Conservation (phyloP, 1,140 invertebrate species). For the Drosophila insularis region DNA sequence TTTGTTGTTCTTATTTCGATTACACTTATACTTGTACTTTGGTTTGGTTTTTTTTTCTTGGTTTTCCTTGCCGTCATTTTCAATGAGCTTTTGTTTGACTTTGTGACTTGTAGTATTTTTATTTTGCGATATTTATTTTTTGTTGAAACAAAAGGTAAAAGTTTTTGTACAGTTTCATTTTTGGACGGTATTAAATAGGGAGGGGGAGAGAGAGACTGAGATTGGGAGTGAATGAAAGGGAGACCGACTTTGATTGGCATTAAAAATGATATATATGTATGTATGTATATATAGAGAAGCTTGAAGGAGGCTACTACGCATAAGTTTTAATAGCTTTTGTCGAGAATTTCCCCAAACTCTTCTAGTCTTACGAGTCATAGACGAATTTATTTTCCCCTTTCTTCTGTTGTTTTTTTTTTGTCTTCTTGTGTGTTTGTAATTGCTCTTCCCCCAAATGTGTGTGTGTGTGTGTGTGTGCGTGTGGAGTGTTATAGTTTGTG, state of each 20-base stretch:
- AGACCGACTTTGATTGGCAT: conserved; percentile 66
- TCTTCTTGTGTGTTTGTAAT: conserved; percentile 51
- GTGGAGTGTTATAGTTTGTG: neutral
- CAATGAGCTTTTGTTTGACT: conserved; percentile 71
- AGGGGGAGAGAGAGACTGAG: neutral
- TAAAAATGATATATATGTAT: conserved; percentile 65
- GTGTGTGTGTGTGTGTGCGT: neutral
- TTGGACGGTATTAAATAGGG: conserved; percentile 19
- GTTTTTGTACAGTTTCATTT: conserved; percentile 38
- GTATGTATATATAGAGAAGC: conserved; percentile 24
- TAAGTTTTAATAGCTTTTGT: conserved; percentile 69
- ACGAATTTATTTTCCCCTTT: conserved; percentile 21
- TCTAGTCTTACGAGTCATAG: conserved; percentile 25
- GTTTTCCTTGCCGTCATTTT: conserved; percentile 38
- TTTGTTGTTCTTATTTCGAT: neutral
- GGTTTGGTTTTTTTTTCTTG: conserved; percentile 26
- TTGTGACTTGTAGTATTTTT: conserved; percentile 47
- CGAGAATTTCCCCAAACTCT: conserved; percentile 21
- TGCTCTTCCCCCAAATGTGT: conserved; percentile 31
- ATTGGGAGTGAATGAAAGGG: neutral
- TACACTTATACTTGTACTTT: conserved; percentile 20
- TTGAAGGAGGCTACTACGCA: conserved; percentile 54
- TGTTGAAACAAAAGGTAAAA: conserved; percentile 53
- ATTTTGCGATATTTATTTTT: conserved; percentile 20
- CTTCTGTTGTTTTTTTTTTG: conserved; percentile 29